Percentiles rank a stretch among this genome's conserved stretches.
These are phyloP conservation scores for Pelodiscus sinensis DNA, from an alignment of 2,113 vertebrate genomes.

Conservation along the genomic window DNA sequence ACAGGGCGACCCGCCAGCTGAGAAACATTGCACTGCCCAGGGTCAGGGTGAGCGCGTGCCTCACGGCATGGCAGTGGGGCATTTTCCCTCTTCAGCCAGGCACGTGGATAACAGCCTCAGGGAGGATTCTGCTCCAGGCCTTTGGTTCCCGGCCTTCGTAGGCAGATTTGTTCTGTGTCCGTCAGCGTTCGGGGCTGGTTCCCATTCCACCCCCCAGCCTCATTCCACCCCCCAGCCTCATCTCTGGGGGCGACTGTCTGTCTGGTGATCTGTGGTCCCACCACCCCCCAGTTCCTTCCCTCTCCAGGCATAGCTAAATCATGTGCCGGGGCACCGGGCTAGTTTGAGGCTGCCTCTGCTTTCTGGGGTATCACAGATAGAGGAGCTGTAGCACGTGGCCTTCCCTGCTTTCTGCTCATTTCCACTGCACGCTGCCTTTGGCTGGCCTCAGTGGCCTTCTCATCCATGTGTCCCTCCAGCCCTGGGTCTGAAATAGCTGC, in stretches of 20 bases:
- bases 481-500: neutral
- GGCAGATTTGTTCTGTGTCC: neutral
- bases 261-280: too few relatives aligned
- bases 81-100: neutral
- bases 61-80: too few relatives aligned
- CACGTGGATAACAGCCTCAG: neutral
- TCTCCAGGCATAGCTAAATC: neutral
- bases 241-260: too few relatives aligned
- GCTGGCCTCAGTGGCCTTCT: neutral
- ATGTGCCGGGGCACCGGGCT: neutral
- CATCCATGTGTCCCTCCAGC: neutral
- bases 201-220: neutral
- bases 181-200: neutral
- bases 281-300: neutral
- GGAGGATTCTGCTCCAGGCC: neutral
- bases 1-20: neutral
- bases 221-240: too few relatives aligned
- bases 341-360: neutral
- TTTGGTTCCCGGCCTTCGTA: neutral
- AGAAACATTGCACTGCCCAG: too few relatives aligned
- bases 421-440: neutral
- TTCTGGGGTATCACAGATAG: neutral
- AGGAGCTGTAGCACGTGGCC: neutral
- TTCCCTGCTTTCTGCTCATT: neutral
- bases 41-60: neutral